phyloP scores from a whole-genome alignment of 2,888 invertebrate genomes.

The Belgica antarctica region DNA sequence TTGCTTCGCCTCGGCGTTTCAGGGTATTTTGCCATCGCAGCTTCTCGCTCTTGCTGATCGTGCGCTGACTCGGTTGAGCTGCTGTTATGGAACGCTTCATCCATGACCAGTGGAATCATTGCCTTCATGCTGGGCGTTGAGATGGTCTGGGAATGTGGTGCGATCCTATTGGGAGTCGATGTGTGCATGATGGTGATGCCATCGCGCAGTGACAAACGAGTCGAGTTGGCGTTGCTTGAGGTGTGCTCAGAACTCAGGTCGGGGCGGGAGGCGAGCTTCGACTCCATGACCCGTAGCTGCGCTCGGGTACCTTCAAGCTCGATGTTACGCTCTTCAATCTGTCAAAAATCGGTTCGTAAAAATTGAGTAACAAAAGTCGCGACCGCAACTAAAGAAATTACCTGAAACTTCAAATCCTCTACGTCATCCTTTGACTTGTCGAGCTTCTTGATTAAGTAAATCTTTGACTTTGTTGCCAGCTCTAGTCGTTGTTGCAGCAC shows the following conservation, averaged over 20 bases:
- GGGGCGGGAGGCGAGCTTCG: slow-evolving; percentile 48
- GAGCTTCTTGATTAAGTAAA: slow-evolving; percentile 64
- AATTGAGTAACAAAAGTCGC: neutral
- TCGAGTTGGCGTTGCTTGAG: neutral
- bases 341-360: neutral
- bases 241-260: slow-evolving; percentile 46
- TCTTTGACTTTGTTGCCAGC: slow-evolving; percentile 66
- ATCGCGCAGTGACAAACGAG: slow-evolving; percentile 42
- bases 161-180: slow-evolving; percentile 32
- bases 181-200: slow-evolving; percentile 46
- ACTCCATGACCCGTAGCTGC: slow-evolving; percentile 71
- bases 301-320: slow-evolving; percentile 81
- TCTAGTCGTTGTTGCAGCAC: slow-evolving; percentile 70
- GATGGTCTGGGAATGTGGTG: slow-evolving; percentile 47
- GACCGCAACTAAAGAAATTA: slow-evolving; percentile 50
- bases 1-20: slow-evolving; percentile 51
- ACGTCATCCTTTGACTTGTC: slow-evolving; percentile 75
- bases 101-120: slow-evolving; percentile 60
- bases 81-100: slow-evolving; percentile 57
- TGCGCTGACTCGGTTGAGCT: slow-evolving; percentile 67
- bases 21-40: slow-evolving; percentile 31
- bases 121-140: slow-evolving; percentile 61
- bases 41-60: slow-evolving; percentile 57
- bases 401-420: slow-evolving; percentile 79
- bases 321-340: slow-evolving; percentile 80